These are phyloP conservation scores for Micromesistius poutassou DNA, from an alignment of 2,797 vertebrate species.

Conservation along the genomic window DNA sequence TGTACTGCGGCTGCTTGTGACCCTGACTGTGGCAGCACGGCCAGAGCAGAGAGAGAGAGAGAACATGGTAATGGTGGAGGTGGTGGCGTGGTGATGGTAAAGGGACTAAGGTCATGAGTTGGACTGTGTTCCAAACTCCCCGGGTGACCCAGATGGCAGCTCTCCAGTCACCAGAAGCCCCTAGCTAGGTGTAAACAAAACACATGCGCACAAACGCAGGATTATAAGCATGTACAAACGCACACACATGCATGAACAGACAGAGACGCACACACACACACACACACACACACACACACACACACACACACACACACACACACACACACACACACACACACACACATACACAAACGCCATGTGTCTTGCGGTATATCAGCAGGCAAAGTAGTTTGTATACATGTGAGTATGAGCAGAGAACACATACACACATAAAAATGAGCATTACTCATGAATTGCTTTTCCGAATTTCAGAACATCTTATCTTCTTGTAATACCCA, in stretches of 20 bases:
- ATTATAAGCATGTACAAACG: constrained; percentile 2
- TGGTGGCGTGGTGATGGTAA: constrained; percentile 18
- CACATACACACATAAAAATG: no score
- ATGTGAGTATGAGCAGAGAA: no score
- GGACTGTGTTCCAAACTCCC: constrained; percentile 56
- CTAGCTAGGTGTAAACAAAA: constrained; percentile 44
- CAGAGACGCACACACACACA: background rate
- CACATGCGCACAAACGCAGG: constrained; percentile 15
- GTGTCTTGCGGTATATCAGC: no score
- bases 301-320: no score
- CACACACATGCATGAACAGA: background rate
- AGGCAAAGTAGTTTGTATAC: no score
- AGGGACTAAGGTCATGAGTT: constrained; percentile 53
- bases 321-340: no score
- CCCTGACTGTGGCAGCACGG: constrained; percentile 10
- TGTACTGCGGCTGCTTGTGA: constrained; percentile 45
- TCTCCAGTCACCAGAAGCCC: constrained; percentile 63
- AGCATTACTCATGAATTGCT: no score
- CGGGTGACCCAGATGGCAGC: constrained; percentile 68
- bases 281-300: background rate
- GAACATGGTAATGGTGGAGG: constrained; percentile 15
- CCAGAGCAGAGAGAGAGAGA: constrained; percentile 27
- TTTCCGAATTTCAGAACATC: no score
- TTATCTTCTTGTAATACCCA: no score
- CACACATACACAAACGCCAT: no score